Conservation (phyloP, 2,888 invertebrate species). For the Phaonia tiefii region DNA sequence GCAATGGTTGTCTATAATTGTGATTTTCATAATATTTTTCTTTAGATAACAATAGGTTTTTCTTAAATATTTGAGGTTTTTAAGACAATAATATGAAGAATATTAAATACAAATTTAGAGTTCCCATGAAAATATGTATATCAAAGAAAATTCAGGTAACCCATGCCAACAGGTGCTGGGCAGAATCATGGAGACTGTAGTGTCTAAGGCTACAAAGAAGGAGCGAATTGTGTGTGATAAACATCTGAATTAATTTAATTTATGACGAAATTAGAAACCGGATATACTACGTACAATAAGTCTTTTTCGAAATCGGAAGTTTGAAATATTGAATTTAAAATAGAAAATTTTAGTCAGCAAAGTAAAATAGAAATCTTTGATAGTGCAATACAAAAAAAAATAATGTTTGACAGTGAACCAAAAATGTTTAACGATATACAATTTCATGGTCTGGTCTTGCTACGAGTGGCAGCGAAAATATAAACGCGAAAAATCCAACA, state of each 20-base stretch:
- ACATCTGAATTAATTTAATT: constrained; percentile 10
- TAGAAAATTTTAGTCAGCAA: too few species aligned
- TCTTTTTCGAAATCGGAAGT: too few species aligned
- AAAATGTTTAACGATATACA: too few species aligned
- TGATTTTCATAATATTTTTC: constrained; percentile 61
- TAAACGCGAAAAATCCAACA: too few species aligned
- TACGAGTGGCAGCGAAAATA: too few species aligned
- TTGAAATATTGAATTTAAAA: too few species aligned
- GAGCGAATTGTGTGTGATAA: neutral
- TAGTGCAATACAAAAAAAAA: too few species aligned
- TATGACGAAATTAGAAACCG: neutral
- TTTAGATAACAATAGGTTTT: constrained; percentile 45
- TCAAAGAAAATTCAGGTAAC: constrained; percentile 12
- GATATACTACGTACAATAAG: too few species aligned
- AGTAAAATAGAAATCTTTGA: too few species aligned
- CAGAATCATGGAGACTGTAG: neutral
- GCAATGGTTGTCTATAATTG: constrained; percentile 6
- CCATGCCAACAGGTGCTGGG: constrained; percentile 13
- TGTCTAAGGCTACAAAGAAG: neutral
- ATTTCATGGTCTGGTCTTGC: too few species aligned
- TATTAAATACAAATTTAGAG: constrained; percentile 66
- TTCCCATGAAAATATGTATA: constrained; percentile 66
- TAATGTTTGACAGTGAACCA: too few species aligned
- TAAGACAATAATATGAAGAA: constrained; percentile 51
- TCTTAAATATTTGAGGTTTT: constrained; percentile 39